These are phyloP conservation scores for Acridotheres tristis DNA, from an alignment of 2,797 vertebrate species.

Conservation along the genomic window DNA sequence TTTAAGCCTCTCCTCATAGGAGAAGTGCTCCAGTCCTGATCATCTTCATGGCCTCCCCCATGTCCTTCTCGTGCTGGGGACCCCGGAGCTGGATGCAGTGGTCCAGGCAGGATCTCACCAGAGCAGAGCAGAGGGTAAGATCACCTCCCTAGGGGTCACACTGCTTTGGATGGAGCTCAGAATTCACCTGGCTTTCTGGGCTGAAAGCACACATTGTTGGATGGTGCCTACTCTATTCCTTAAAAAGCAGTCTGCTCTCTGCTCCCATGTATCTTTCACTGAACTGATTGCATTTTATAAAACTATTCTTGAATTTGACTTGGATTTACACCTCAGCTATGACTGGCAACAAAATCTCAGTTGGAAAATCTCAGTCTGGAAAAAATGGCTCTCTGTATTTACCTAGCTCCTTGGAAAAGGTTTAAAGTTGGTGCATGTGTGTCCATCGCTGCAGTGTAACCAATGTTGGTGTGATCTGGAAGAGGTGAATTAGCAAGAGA, in stretches of 20 bases:
- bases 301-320: neutral
- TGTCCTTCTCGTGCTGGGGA: accelerated
- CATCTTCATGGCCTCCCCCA: neutral
- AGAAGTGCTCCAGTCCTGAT: neutral
- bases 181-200: neutral
- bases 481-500: neutral
- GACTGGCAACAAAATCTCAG: neutral
- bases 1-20: neutral
- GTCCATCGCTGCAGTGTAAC: neutral
- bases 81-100: neutral
- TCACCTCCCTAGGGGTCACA: no score
- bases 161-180: neutral
- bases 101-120: neutral
- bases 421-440: neutral
- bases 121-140: neutral
- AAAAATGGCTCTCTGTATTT: neutral
- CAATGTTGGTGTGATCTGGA: neutral
- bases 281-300: neutral
- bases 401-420: neutral
- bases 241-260: neutral
- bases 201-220: neutral
- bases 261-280: neutral
- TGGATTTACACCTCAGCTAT: neutral
- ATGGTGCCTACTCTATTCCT: neutral
- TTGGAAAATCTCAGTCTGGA: neutral